phyloP scores from a whole-genome alignment of 2,888 invertebrate species.

The Philhelius pedissequus region DNA sequence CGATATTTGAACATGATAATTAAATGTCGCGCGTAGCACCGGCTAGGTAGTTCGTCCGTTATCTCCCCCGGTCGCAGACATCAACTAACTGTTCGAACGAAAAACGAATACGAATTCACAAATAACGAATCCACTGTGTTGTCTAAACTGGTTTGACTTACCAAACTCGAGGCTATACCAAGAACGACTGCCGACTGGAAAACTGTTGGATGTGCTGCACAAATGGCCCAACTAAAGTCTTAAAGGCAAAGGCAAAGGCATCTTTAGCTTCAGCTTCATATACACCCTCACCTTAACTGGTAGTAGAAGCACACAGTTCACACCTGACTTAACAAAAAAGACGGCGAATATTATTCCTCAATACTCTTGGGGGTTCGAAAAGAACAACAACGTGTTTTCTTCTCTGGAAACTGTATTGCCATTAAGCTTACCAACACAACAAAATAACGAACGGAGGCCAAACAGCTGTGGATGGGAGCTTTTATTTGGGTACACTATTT shows the following conservation, averaged over 20 bases:
- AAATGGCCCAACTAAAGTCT: neutral
- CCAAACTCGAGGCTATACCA: slow-evolving; percentile 24
- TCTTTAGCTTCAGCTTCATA: no score
- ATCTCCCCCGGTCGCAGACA: slow-evolving; percentile 59
- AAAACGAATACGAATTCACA: slow-evolving; percentile 21
- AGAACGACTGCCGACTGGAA: slow-evolving; percentile 21
- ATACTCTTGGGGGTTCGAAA: neutral
- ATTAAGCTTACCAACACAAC: neutral
- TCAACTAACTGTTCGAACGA: slow-evolving; percentile 47
- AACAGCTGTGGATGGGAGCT: neutral
- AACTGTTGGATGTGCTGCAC: slow-evolving; percentile 13
- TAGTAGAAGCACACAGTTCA: neutral
- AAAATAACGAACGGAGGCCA: neutral
- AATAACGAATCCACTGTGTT: slow-evolving; percentile 34
- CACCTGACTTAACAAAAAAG: neutral
- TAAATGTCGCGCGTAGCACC: slow-evolving; percentile 25
- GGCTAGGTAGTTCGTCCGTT: slow-evolving; percentile 41
- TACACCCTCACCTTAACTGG: neutral
- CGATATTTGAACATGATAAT: neutral
- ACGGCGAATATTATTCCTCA: slow-evolving; percentile 35
- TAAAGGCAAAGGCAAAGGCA: neutral
- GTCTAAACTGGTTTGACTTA: slow-evolving; percentile 57
- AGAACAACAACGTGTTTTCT: neutral
- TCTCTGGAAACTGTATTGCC: slow-evolving; percentile 23
- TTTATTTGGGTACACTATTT: neutral